phyloP scores from a whole-genome alignment of 2,113 vertebrate genomes.

The Dolichallabes microphthalmus region DNA sequence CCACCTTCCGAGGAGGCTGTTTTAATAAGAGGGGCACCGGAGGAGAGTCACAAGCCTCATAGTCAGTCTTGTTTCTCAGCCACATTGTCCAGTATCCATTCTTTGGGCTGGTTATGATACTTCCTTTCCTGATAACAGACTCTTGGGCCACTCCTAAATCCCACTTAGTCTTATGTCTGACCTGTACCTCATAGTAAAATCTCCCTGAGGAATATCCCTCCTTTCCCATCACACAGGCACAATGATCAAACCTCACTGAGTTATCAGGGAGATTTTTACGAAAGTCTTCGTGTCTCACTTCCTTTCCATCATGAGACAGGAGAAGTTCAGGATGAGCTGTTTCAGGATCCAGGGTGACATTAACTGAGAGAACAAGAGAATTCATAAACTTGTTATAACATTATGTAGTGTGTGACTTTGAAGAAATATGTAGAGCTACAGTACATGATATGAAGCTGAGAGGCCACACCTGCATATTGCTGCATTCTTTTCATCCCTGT shows the following conservation, averaged over 20 bases:
- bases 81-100: neutral
- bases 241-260: neutral
- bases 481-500: constrained; percentile 6
- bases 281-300: neutral
- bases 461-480: neutral
- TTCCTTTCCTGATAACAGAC: neutral
- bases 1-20: neutral
- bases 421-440: neutral
- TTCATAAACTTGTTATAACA: neutral
- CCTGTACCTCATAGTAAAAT: neutral
- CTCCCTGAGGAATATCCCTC: neutral
- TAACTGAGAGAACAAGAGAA: neutral
- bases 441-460: neutral
- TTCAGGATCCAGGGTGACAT: constrained; percentile 6
- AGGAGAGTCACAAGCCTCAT: neutral
- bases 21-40: neutral
- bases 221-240: neutral
- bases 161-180: neutral
- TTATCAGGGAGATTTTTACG: neutral
- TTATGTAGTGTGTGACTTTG: neutral
- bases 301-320: neutral
- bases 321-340: constrained; percentile 4
- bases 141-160: neutral
- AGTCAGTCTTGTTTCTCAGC: neutral
- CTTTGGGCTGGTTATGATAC: neutral